Base-by-base conservation (phyloP, 35 echinoderm and acorn worm genomes). In the Acanthaster planci region DNA sequence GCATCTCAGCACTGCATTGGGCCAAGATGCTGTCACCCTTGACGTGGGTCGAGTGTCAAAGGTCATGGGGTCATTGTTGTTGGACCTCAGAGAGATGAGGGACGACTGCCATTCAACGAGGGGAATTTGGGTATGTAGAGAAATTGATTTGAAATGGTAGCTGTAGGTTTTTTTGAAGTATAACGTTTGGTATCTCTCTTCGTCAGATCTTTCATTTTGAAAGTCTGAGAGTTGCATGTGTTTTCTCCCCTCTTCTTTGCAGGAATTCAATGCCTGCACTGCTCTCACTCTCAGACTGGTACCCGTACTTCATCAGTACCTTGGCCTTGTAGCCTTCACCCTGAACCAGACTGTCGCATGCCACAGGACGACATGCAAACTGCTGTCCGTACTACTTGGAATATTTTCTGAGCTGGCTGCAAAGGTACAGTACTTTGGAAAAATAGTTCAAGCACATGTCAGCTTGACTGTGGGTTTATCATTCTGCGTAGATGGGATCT, bases 231-330 rank as follows among this genome's bases (percentile, higher is more conserved):
- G n/a, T n/a, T n/a, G n/a, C n/a, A n/a, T 1, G 10, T 31, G 38
- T 60, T 80, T 37, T 77, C 40, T 47, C 89, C 64, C 59, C 27
- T 68, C 67, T 76, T 23, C 22, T 60, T 29, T 81, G 7, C 72
- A 97, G 94, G 78, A 78, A 27, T 77, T 80, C 23, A 80, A 87
- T 31, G 22, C 51, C 17, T 93, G 78, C 60, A 35, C 78, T 22
- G 19, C 67, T 5, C 32, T 89, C 19, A 16, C 87, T 8, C 26
- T 90, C 39, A 90, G 79, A 35, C 17, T 94, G 27, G 40, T 91
- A 57, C 96, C 96, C 58, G 88, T 99, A 80, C 54, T 99, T 85
- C 92, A 86, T 42, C 91, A 99, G 82, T 99, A 94, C 82, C 51
- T 80, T 6, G 82, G 79, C 40, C 81, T 99, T 19, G 85, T 86